phyloP scores from a whole-genome alignment of 2,888 invertebrate species.

The Koerneria pararmatus region DNA sequence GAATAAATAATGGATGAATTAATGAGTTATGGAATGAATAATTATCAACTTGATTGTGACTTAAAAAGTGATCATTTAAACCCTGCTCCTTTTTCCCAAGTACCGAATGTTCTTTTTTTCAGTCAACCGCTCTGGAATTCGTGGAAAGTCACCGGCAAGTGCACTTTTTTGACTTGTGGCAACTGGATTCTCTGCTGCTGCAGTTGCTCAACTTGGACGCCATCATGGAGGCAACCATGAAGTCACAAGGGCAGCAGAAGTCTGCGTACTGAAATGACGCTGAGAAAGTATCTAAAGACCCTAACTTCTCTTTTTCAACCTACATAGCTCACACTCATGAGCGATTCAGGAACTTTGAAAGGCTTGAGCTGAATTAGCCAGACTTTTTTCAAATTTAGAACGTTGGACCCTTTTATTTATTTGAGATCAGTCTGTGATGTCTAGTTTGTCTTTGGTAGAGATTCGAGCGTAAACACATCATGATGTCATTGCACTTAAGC shows the following conservation, averaged over 20 bases:
- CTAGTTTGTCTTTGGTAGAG: no score
- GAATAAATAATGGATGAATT: no score
- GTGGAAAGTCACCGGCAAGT: slow-evolving; percentile 55
- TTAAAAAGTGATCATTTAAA: not conserved
- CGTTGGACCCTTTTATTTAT: no score
- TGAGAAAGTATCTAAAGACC: not conserved
- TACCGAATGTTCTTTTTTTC: slow-evolving; percentile 22
- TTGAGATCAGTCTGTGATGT: no score
- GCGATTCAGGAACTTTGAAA: no score
- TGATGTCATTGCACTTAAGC: no score
- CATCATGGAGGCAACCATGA: slow-evolving; percentile 26
- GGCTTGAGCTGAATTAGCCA: no score
- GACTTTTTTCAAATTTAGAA: no score
- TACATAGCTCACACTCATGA: no score
- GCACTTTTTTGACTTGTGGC: slow-evolving; percentile 55
- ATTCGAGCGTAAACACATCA: no score
- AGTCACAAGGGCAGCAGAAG: not conserved
- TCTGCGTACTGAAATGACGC: not conserved
- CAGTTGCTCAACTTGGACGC: slow-evolving; percentile 47
- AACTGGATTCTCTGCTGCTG: slow-evolving; percentile 45
- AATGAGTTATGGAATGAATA: not conserved
- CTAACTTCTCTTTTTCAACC: no score
- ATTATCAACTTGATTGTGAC: not conserved
- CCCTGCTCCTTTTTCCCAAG: not conserved
- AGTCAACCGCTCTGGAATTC: slow-evolving; percentile 55